Evolutionary conservation across 2,113 vertebrate species (phyloP).

Genomic region (Euleptes europaea): DNA sequence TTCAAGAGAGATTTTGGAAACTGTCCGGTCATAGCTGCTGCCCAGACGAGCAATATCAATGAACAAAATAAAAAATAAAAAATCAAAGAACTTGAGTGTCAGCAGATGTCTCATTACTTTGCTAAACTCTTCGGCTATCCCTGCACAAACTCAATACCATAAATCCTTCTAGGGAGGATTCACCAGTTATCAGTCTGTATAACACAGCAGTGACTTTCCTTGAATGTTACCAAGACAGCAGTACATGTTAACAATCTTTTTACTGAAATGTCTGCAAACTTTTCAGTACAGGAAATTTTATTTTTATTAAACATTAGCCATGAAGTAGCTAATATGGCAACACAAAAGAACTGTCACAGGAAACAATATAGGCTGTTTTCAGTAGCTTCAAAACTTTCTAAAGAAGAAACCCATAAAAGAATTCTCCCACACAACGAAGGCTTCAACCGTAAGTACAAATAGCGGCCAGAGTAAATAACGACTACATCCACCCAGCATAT

Average conservation of each 20-base stretch:
- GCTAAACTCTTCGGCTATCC: neutral
- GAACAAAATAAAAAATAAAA: conserved; percentile 30
- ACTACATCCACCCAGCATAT: neutral
- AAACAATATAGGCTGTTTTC: neutral
- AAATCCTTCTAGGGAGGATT: conserved; percentile 30
- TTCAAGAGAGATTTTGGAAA: conserved; percentile 8
- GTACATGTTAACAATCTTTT: neutral
- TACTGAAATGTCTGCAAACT: neutral
- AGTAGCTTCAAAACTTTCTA: neutral
- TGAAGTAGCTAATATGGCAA: neutral
- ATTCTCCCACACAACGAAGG: neutral
- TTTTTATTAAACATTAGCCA: neutral
- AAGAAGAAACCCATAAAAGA: neutral
- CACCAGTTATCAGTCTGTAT: conserved; percentile 5
- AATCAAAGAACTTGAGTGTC: conserved; percentile 29
- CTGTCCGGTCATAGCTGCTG: conserved; percentile 29
- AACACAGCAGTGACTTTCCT: neutral
- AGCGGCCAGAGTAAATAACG: neutral
- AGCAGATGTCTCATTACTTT: conserved; percentile 1
- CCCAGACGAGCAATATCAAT: conserved; percentile 26
- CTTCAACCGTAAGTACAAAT: neutral
- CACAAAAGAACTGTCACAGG: neutral
- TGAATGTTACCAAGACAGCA: neutral
- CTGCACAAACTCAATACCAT: conserved; percentile 18
- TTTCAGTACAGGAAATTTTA: neutral